Conservation (phyloP, 2,797 vertebrate genomes). For the Mormyrus hasselquistii region DNA sequence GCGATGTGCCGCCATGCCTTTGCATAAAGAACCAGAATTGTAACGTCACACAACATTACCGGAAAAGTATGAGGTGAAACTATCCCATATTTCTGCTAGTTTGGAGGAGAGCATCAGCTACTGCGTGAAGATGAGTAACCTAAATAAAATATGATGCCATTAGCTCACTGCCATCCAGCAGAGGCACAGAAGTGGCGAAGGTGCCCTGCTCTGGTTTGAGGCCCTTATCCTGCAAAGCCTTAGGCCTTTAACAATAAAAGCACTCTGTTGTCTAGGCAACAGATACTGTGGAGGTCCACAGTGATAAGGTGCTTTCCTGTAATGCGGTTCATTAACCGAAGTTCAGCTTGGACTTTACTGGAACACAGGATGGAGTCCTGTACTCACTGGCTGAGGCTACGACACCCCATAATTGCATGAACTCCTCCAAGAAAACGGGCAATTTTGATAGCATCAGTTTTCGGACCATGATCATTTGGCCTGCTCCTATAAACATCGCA, state of each 20-base stretch:
- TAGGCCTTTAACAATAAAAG: constrained; percentile 32
- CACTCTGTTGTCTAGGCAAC: constrained; percentile 50
- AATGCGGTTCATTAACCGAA: constrained; percentile 86
- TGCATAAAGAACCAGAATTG: not conserved
- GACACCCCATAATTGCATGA: constrained; percentile 57
- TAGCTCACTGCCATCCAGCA: not conserved
- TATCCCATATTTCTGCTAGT: not conserved
- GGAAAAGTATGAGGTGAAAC: not conserved
- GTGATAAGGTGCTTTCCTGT: constrained; percentile 78
- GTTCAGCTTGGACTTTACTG: constrained; percentile 70
- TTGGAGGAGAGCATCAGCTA: not conserved
- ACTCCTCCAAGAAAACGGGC: constrained; percentile 56
- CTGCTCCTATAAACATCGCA: not conserved
- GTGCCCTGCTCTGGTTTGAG: constrained; percentile 34
- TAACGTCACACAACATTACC: not conserved
- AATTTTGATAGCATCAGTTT: not conserved
- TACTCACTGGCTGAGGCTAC: constrained; percentile 54
- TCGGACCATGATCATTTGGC: not conserved
- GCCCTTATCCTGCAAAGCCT: constrained; percentile 28
- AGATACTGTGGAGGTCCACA: constrained; percentile 47
- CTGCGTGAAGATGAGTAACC: not conserved
- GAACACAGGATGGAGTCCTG: constrained; percentile 62
- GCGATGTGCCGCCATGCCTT: not conserved
- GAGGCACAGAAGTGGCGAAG: constrained; percentile 28
- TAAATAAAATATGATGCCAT: constrained; percentile 17